These are phyloP conservation scores for Ia io DNA, from an alignment of 2,113 vertebrate genomes.

Conservation along the genomic window DNA sequence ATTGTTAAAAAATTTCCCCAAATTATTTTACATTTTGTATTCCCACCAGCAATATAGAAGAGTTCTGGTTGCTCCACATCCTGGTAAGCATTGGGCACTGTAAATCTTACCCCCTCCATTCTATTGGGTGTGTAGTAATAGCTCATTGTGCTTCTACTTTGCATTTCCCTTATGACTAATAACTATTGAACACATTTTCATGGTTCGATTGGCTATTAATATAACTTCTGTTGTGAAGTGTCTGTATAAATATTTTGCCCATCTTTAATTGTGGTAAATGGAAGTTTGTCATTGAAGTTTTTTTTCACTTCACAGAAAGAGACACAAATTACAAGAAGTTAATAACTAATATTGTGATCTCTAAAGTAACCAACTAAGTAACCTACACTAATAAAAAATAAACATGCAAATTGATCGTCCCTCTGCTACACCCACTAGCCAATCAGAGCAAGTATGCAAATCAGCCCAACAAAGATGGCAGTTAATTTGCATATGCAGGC, in stretches of 20 bases:
- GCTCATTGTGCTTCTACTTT: neutral
- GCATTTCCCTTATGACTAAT: neutral
- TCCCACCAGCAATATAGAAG: neutral
- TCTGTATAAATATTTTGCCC: neutral
- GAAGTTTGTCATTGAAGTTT: neutral
- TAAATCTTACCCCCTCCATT: neutral
- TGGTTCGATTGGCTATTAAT: neutral
- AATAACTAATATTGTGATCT: neutral
- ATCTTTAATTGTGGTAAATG: neutral
- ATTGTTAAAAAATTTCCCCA: neutral
- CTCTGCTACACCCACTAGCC: too few species aligned
- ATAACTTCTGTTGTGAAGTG: neutral
- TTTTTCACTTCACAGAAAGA: neutral
- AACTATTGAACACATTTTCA: neutral
- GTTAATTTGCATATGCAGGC: too few species aligned
- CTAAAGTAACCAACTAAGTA: neutral
- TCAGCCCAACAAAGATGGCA: too few species aligned
- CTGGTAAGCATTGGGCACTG: neutral
- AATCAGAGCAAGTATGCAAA: neutral
- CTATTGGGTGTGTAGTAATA: neutral
- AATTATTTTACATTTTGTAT: neutral
- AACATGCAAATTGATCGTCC: too few species aligned
- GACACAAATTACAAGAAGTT: neutral
- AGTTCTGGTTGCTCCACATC: neutral
- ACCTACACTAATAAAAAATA: too few species aligned